phyloP scores from a whole-genome alignment of 2,113 vertebrate species.

The Solea solea region DNA sequence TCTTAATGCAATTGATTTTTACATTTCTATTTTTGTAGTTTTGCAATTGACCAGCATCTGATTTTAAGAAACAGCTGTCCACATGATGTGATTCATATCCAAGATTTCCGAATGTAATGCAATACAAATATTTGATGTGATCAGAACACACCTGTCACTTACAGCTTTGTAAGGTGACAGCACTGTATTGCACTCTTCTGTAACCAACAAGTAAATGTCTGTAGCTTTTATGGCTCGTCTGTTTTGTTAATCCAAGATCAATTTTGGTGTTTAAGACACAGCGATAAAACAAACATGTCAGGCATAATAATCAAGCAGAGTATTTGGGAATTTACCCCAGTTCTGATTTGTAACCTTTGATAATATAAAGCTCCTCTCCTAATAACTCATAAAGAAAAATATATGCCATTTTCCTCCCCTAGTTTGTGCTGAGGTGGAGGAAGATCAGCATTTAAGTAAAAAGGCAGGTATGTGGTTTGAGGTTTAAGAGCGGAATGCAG shows the following conservation, averaged over 20 bases:
- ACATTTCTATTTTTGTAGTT: constrained; percentile 56
- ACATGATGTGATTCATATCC: too few relatives aligned
- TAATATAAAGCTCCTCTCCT: too few relatives aligned
- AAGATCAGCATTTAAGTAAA: neutral
- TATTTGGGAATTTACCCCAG: too few relatives aligned
- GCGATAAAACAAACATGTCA: too few relatives aligned
- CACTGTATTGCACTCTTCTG: constrained; percentile 46
- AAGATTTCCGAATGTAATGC: too few relatives aligned
- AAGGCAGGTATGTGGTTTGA: constrained; percentile 33
- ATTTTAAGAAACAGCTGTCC: constrained; percentile 12
- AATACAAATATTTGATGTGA: neutral
- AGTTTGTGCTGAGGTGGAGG: too few relatives aligned
- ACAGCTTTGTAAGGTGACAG: constrained; percentile 7
- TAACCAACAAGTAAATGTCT: constrained; percentile 51
- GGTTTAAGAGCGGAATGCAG: neutral
- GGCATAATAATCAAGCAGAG: too few relatives aligned
- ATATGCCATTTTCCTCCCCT: too few relatives aligned
- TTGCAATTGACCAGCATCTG: neutral
- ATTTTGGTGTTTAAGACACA: neutral
- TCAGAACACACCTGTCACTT: constrained; percentile 13
- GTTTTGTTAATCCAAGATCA: neutral
- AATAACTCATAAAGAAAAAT: too few relatives aligned
- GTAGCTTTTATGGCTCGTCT: constrained; percentile 26
- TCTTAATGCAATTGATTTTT: constrained; percentile 13
- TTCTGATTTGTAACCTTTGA: too few relatives aligned